phyloP scores from a whole-genome alignment of 2,797 vertebrate genomes.

The Neosilurus hyrtlii region DNA sequence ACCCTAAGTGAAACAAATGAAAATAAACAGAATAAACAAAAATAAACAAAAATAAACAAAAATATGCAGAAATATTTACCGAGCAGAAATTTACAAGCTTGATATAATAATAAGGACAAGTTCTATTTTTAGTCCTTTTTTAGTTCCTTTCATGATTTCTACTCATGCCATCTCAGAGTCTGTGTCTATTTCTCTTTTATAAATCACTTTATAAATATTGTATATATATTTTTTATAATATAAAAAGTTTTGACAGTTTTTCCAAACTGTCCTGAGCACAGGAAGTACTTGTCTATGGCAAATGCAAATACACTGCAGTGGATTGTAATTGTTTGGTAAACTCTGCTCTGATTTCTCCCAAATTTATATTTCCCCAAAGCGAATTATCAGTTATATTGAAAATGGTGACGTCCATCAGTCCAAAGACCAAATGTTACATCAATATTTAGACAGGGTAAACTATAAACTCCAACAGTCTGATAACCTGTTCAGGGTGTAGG shows the following conservation, averaged over 20 bases:
- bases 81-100: background rate
- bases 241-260: constrained; percentile 7
- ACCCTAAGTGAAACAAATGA: background rate
- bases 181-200: constrained; percentile 1
- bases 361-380: background rate
- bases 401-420: background rate
- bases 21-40: too few relatives aligned
- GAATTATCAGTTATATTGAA: background rate
- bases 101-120: background rate
- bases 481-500: too few relatives aligned
- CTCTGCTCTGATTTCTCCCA: background rate
- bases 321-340: too few relatives aligned
- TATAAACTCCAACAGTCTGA: background rate
- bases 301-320: background rate
- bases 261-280: background rate
- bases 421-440: background rate
- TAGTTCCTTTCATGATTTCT: background rate
- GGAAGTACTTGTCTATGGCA: background rate
- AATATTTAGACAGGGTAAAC: background rate
- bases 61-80: background rate
- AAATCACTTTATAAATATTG: background rate
- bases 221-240: too few relatives aligned
- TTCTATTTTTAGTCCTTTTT: too few relatives aligned
- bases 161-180: background rate
- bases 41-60: too few relatives aligned